These are phyloP conservation scores for Pomatostomus ruficeps DNA, from an alignment of 2,113 vertebrate species.

Conservation along the genomic window DNA sequence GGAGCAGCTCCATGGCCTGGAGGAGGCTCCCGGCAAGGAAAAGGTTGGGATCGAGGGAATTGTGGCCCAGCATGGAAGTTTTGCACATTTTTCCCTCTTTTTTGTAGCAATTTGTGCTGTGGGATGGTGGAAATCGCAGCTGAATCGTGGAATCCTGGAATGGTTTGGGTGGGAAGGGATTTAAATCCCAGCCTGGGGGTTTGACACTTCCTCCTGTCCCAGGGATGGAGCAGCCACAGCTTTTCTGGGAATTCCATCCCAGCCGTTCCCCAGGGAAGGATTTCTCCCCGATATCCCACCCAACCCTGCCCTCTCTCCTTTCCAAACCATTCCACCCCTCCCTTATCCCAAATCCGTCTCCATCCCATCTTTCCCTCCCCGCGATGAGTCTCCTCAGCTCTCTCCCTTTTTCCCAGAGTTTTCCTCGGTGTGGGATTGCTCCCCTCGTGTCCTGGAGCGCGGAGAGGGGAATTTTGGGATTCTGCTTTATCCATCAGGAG, in stretches of 20 bases:
- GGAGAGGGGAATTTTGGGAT: background rate
- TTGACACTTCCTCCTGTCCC: accelerated
- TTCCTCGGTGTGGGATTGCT: background rate
- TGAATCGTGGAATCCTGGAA: background rate
- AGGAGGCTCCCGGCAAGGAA: background rate
- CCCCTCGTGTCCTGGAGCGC: background rate
- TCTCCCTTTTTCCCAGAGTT: accelerated
- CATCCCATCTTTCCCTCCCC: background rate
- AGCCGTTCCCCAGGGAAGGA: background rate
- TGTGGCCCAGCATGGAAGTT: accelerated
- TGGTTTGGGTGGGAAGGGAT: background rate
- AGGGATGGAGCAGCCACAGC: background rate
- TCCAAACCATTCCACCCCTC: background rate
- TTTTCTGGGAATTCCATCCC: background rate
- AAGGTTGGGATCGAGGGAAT: accelerated
- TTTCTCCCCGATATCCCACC: background rate
- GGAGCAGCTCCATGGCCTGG: background rate
- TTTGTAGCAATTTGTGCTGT: accelerated
- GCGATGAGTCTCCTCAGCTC: background rate
- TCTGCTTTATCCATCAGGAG: background rate
- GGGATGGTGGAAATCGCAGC: background rate
- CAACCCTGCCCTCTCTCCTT: background rate
- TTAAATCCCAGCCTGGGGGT: no score
- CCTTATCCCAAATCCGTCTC: background rate
- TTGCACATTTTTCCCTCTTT: accelerated